Base-by-base conservation (phyloP, 2,797 vertebrate genomes). In the Ibycter americanus region DNA sequence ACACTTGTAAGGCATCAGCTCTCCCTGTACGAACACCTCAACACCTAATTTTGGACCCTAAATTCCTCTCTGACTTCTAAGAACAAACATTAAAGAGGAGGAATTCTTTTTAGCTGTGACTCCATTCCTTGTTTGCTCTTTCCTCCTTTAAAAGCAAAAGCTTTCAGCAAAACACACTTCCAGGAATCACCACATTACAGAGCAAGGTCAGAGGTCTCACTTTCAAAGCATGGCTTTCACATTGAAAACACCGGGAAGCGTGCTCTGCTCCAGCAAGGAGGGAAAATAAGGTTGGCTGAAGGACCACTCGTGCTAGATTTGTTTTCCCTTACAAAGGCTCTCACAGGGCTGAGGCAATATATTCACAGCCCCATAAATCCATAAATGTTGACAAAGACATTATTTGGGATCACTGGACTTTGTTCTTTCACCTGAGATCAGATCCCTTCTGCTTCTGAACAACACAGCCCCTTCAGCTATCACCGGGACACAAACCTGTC, bases 201-300 rank as follows among this genome's bases (percentile, higher is more conserved):
- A 87, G 59, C 4, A 1, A 74, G 92, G 92, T 68, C 89, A 83
- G 85, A 89, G 94, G 83, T 61, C 49, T 49, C 32, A 2, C 62
- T 89, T 95, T 89, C 95, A 94, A 96, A 96, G 86, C 17, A 1
- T 31, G 17, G 15, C 90, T 94, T 42, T 89, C 36, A 67, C 87
- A 70, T 3, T 81, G 83, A 81, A 71, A 95, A 85, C 80, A 42
- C 61, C 52, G 58, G 78, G 56, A 80, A 86, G 23, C 0, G 4
- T 27, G 63, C 61, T 74, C 52, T 58, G 9, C 47, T 78, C 67
- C 56, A 90, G 67, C 71, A 79, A 58, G 36, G 65, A 80, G 38
- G 22, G 61, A 89, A 94, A 96, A 90, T 70, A 89, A 92, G 79
- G 55, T 36, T 87, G 83, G 79, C 2, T 92, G 80, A 34, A 90